Evolutionary conservation across 1,140 invertebrate genomes (phyloP).

Genomic region (Patella vulgata): DNA sequence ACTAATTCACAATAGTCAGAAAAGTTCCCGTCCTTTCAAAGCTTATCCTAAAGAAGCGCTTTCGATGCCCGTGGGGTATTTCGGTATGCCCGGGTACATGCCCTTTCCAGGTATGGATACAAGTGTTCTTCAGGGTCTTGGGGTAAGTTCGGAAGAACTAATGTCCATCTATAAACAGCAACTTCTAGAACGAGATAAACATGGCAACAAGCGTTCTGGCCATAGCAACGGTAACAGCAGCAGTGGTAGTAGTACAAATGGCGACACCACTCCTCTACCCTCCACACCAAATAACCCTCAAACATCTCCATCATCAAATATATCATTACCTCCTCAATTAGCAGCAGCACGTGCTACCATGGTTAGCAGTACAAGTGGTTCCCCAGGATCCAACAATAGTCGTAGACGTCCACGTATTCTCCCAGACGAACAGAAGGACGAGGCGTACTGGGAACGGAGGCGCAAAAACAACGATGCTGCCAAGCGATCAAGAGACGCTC

Average conservation of each 20-base stretch:
- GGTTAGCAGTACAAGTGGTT: constrained; percentile 13
- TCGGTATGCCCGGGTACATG: constrained; percentile 30
- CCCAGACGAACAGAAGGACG: constrained; percentile 59
- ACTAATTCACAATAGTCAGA: constrained; percentile 39
- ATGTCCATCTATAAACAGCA: constrained; percentile 41
- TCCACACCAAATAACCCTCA: not conserved
- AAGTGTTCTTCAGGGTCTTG: constrained; percentile 7
- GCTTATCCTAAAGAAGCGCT: constrained; percentile 78
- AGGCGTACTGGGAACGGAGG: constrained; percentile 66
- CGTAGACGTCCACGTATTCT: constrained; percentile 48
- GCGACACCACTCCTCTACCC: constrained; percentile 6
- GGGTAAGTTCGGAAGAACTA: constrained; percentile 35
- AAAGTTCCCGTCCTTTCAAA: constrained; percentile 73
- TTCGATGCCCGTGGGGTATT: constrained; percentile 68
- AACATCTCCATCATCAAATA: constrained; percentile 1
- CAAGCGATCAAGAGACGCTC: constrained; percentile 64
- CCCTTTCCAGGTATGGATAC: constrained; percentile 13
- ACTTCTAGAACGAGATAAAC: constrained; percentile 12
- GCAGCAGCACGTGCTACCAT: constrained; percentile 2
- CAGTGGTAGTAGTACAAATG: constrained; percentile 6
- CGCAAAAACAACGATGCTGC: constrained; percentile 68
- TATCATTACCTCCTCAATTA: not conserved
- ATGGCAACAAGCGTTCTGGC: constrained; percentile 10
- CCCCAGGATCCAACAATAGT: constrained; percentile 1
- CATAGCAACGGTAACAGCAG: not conserved